Evolutionary conservation across 2,113 vertebrate genomes (phyloP).

Genomic region (Mastomys natalensis): DNA sequence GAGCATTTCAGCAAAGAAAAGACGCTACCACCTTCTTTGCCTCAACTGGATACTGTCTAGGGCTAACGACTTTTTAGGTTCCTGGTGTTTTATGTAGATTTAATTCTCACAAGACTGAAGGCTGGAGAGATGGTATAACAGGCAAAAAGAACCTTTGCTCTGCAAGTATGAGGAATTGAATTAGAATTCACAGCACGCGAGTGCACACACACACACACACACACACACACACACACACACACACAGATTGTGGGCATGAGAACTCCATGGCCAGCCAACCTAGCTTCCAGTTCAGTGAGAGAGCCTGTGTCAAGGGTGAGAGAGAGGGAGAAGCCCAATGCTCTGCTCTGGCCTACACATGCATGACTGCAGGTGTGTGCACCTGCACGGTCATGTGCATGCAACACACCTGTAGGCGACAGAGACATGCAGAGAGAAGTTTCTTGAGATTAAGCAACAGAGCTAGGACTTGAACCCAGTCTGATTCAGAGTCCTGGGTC

Average conservation of each 20-base stretch:
- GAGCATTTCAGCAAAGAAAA: too few species aligned
- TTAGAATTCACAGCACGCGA: neutral
- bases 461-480: neutral
- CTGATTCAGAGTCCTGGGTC: neutral
- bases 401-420: neutral
- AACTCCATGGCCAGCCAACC: neutral
- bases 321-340: neutral
- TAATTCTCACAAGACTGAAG: neutral
- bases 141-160: neutral
- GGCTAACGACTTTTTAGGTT: neutral
- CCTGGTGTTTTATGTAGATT: neutral
- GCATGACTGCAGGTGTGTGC: too few species aligned
- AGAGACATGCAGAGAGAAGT: neutral
- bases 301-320: neutral
- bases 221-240: neutral
- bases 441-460: neutral
- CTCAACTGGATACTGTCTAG: neutral
- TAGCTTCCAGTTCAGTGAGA: neutral
- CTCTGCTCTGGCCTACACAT: neutral
- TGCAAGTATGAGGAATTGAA: too few species aligned
- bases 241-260: neutral
- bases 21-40: rapidly evolving
- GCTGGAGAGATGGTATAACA: neutral
- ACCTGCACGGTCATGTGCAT: neutral
- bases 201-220: too few species aligned